Evolutionary conservation across 2,113 vertebrate species (phyloP).

Genomic region (Plestiodon gilberti): DNA sequence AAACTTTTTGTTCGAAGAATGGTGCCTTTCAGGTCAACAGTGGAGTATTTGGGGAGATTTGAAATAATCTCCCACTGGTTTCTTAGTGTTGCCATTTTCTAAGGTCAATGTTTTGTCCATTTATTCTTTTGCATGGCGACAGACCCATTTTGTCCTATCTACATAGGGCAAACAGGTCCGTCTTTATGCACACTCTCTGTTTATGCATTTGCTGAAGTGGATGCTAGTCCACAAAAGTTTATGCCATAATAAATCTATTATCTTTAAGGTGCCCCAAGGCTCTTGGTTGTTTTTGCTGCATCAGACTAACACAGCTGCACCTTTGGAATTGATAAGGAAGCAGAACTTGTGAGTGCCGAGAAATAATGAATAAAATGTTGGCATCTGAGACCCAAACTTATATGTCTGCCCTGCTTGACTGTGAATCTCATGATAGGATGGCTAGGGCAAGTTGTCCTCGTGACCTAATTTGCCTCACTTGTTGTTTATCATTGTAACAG

Average conservation of each 20-base stretch:
- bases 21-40: not conserved
- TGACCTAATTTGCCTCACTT: not conserved
- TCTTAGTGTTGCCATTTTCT: not conserved
- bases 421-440: not conserved
- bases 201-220: not conserved
- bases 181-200: not conserved
- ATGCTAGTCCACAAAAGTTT: not conserved
- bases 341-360: not conserved
- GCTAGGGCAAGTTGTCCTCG: not conserved
- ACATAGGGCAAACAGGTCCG: not conserved
- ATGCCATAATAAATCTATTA: not conserved
- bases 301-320: not conserved
- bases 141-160: not conserved
- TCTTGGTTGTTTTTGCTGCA: not conserved
- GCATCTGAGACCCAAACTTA: no score
- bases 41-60: not conserved
- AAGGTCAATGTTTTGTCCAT: not conserved
- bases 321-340: not conserved
- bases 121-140: not conserved
- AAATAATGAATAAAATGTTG: not conserved
- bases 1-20: not conserved
- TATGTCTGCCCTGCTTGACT: not conserved
- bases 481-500: not conserved
- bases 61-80: not conserved
- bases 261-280: not conserved